Evolutionary conservation across 2,113 vertebrate species (phyloP).

Genomic region (Malurus elegans): DNA sequence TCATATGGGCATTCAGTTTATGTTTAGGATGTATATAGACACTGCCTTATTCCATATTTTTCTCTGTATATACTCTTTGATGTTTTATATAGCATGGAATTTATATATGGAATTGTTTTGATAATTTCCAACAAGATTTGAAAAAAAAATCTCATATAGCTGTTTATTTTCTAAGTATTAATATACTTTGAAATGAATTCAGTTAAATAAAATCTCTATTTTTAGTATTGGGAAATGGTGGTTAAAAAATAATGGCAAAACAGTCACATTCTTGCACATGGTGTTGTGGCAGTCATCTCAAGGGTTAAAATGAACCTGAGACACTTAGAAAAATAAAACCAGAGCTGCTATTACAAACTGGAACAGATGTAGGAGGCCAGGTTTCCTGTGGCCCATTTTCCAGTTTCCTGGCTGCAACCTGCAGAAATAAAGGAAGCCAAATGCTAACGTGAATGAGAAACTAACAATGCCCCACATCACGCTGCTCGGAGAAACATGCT

Average conservation of each 20-base stretch:
- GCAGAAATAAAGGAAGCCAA: constrained; percentile 75
- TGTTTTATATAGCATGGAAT: background rate
- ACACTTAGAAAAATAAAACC: constrained; percentile 76
- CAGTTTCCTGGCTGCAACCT: constrained; percentile 82
- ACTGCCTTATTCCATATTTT: background rate
- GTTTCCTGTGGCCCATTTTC: constrained; percentile 84
- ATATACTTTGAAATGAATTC: background rate
- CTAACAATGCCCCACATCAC: constrained; percentile 41
- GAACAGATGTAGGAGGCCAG: constrained; percentile 83
- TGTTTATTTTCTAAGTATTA: background rate
- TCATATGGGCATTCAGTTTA: background rate
- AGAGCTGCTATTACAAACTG: constrained; percentile 75
- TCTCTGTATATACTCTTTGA: background rate
- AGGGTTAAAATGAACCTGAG: constrained; percentile 75
- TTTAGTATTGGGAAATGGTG: background rate
- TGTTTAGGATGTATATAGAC: background rate
- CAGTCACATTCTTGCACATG: background rate
- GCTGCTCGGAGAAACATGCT: background rate
- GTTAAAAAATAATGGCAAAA: background rate
- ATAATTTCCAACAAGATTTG: background rate
- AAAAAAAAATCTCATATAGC: background rate
- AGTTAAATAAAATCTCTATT: background rate
- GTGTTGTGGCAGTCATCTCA: constrained; percentile 1
- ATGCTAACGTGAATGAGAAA: constrained; percentile 63
- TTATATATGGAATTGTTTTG: background rate